Evolutionary conservation across 1,140 invertebrate species (phyloP).

Genomic region (Ceratosolen solmsi): DNA sequence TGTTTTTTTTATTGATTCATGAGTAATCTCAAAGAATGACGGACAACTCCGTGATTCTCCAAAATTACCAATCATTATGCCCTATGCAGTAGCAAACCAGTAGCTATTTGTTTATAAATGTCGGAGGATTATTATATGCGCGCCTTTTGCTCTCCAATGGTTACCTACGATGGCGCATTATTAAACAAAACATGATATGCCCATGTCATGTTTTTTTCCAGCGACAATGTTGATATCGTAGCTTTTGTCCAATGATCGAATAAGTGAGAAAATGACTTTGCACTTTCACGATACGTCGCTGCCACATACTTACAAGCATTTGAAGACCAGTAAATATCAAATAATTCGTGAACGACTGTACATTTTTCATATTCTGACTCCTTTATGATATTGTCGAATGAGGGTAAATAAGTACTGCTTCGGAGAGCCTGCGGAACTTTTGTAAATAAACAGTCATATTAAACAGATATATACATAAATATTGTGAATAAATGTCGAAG

Average conservation of each 20-base stretch:
- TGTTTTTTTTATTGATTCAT: neutral
- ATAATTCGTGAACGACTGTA: too few species aligned
- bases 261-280: conserved; percentile 8
- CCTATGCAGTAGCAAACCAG: neutral
- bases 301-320: neutral
- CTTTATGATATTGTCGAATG: too few species aligned
- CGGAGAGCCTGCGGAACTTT: too few species aligned
- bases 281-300: neutral
- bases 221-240: neutral
- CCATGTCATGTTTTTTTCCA: neutral
- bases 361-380: too few species aligned
- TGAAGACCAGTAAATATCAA: neutral
- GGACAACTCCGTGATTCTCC: neutral
- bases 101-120: conserved; percentile 13
- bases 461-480: too few species aligned
- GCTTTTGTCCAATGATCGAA: neutral
- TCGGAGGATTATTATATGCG: neutral
- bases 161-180: neutral
- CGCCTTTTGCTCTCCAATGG: neutral
- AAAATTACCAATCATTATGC: neutral
- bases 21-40: neutral
- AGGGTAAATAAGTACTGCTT: too few species aligned
- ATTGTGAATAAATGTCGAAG: too few species aligned
- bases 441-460: too few species aligned
- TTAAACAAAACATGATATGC: conserved; percentile 30